These are phyloP conservation scores for Andrena camellia DNA, from an alignment of 2,888 invertebrate genomes.

Conservation along the genomic window DNA sequence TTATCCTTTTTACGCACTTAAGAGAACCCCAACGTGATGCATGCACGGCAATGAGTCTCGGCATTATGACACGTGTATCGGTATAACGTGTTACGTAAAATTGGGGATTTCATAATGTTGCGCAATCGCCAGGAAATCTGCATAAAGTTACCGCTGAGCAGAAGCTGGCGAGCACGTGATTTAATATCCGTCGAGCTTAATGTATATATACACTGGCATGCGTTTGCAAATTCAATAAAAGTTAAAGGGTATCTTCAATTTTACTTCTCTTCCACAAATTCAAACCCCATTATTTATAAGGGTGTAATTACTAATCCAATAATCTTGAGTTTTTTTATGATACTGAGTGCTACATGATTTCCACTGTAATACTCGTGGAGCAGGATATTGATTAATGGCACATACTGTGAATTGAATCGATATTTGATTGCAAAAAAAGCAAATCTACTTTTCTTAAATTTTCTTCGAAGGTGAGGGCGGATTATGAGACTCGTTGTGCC, in stretches of 20 bases:
- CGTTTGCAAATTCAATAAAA: neutral
- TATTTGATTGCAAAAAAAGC: too few relatives aligned
- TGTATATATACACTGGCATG: neutral
- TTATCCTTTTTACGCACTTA: slow-evolving; percentile 61
- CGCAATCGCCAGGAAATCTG: slow-evolving; percentile 50
- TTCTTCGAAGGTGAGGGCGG: too few relatives aligned
- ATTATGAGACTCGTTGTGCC: neutral
- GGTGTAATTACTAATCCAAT: too few relatives aligned
- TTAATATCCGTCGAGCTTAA: neutral
- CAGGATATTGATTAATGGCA: too few relatives aligned
- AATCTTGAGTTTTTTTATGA: too few relatives aligned
- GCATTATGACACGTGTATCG: slow-evolving; percentile 50
- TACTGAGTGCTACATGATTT: too few relatives aligned
- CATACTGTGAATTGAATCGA: too few relatives aligned
- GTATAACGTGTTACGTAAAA: slow-evolving; percentile 57
- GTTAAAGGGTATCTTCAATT: neutral
- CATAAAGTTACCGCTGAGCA: slow-evolving; percentile 32
- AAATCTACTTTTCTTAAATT: too few relatives aligned
- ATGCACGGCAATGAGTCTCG: slow-evolving; percentile 36
- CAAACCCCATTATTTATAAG: too few relatives aligned
- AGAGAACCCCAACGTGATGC: slow-evolving; percentile 31
- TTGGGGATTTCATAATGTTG: slow-evolving; percentile 62
- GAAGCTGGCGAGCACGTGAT: neutral
- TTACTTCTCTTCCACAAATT: too few relatives aligned
- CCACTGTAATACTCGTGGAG: too few relatives aligned